Evolutionary conservation across 2,888 invertebrate genomes (phyloP).

Genomic region (Incurvaria masculella): DNA sequence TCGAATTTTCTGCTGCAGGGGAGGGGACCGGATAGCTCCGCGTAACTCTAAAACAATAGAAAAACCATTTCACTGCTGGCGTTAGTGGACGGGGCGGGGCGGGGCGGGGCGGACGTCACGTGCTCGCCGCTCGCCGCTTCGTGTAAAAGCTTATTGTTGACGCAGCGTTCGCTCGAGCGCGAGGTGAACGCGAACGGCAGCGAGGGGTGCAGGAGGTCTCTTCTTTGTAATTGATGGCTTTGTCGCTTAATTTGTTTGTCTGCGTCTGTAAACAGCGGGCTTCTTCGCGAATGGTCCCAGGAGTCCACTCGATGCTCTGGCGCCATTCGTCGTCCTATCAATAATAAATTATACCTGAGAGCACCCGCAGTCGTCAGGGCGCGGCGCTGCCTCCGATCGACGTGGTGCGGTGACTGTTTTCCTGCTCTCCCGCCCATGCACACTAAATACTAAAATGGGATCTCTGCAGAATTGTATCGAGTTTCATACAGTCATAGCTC

Average conservation of each 20-base stretch:
- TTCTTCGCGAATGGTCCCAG: constrained; percentile 37
- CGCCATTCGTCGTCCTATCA: constrained; percentile 35
- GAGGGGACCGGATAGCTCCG: not conserved
- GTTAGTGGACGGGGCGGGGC: not conserved
- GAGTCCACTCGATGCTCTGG: constrained; percentile 32
- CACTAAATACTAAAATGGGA: too few species aligned
- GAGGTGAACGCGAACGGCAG: constrained; percentile 12
- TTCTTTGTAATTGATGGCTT: constrained; percentile 56
- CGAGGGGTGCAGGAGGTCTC: constrained; percentile 40
- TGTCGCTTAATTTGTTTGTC: constrained; percentile 56
- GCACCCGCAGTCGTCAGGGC: too few species aligned
- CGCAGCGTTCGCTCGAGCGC: constrained; percentile 43
- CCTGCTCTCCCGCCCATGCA: too few species aligned
- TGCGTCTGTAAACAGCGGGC: constrained; percentile 26
- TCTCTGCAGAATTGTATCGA: too few species aligned
- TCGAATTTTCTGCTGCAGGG: not conserved
- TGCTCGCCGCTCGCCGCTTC: constrained; percentile 30
- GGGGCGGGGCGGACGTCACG: constrained; percentile 29
- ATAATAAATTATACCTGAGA: constrained; percentile 35
- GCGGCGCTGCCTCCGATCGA: not conserved
- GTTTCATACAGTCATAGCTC: too few species aligned
- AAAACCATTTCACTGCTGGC: not conserved
- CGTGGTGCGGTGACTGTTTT: too few species aligned
- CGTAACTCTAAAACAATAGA: not conserved
- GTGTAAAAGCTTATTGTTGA: constrained; percentile 54